A percentile compares a stretch with the other conserved stretches of the same genome.
phyloP scores from a whole-genome alignment of 2,888 invertebrate genomes.

The Idaea aversata region DNA sequence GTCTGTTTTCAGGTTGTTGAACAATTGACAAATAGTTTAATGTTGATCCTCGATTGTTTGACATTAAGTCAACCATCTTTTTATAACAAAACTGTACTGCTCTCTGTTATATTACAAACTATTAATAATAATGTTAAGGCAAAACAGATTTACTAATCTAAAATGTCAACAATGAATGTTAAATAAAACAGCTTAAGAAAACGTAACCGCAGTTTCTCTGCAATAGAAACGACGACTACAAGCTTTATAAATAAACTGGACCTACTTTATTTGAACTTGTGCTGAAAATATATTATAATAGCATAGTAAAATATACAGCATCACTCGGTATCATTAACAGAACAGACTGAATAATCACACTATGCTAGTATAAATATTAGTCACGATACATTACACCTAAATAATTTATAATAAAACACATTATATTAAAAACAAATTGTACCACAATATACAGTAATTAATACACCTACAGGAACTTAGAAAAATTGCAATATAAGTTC shows the following conservation, averaged over 20 bases:
- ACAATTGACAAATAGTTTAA: conserved; percentile 75
- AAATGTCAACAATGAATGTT: conserved; percentile 78
- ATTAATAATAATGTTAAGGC: conserved; percentile 74
- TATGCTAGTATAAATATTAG: conserved; percentile 62
- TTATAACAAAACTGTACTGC: conserved; percentile 68
- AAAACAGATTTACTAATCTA: conserved; percentile 79
- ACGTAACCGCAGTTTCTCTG: conserved; percentile 51
- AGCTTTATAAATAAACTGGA: conserved; percentile 76
- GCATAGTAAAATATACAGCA: conserved; percentile 50
- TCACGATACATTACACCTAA: conserved; percentile 67
- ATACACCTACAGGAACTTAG: conserved; percentile 80
- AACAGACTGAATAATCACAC: conserved; percentile 41
- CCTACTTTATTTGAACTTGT: conserved; percentile 79
- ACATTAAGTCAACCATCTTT: conserved; percentile 66
- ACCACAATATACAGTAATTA: conserved; percentile 75
- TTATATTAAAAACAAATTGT: conserved; percentile 76
- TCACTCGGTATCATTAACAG: conserved; percentile 19
- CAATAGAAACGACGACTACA: conserved; percentile 55
- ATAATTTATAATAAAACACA: conserved; percentile 77
- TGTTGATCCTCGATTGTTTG: conserved; percentile 62
- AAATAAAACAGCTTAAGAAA: conserved; percentile 76
- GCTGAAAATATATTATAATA: conserved; percentile 64
- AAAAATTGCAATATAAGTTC: conserved; percentile 79
- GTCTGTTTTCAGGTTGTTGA: conserved; percentile 62
- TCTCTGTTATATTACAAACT: conserved; percentile 73